A percentile compares a stretch with the other conserved stretches of the same genome.
Evolutionary conservation across 2,888 invertebrate genomes (phyloP).

Genomic region (Drosophila lacicola): DNA sequence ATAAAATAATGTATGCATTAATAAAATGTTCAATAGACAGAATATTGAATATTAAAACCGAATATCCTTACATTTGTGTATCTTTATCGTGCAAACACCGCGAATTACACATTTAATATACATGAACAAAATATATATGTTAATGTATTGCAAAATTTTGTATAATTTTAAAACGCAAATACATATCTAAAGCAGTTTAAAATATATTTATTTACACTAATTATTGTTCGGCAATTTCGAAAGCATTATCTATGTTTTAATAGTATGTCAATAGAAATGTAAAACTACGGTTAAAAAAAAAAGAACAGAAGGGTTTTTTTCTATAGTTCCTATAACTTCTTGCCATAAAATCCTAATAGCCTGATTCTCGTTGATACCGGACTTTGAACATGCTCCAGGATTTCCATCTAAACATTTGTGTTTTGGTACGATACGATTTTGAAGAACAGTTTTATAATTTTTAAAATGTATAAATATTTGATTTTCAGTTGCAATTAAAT

Average conservation of each 20-base stretch:
- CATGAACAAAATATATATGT: conserved; percentile 32
- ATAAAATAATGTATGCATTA: conserved; percentile 34
- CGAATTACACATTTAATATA: conserved; percentile 15
- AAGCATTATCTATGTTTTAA: conserved; percentile 31
- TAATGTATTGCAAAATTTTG: conserved; percentile 21
- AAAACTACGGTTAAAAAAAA: conserved; percentile 31
- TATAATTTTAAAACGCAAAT: conserved; percentile 46
- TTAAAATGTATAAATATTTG: conserved; percentile 40
- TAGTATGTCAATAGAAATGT: conserved; percentile 9
- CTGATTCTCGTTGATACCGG: conserved; percentile 85
- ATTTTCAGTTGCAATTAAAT: conserved; percentile 40
- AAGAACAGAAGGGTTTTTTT: conserved; percentile 15
- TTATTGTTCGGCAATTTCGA: conserved; percentile 58
- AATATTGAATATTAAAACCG: conserved; percentile 27
- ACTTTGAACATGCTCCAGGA: conserved; percentile 85
- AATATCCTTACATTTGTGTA: conserved; percentile 33
- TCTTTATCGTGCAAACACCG: conserved; percentile 40
- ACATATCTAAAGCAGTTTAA: conserved; percentile 38
- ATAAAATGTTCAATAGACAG: conserved; percentile 26
- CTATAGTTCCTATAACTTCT: conserved; percentile 82
- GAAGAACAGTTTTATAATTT: conserved; percentile 34
- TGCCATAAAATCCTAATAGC: conserved; percentile 85
- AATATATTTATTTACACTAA: conserved; percentile 68
- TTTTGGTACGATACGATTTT: conserved; percentile 46
- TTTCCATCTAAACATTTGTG: conserved; percentile 83